Evolutionary conservation across 2,888 invertebrate genomes (phyloP).

Genomic region (Adelphocoris suturalis): DNA sequence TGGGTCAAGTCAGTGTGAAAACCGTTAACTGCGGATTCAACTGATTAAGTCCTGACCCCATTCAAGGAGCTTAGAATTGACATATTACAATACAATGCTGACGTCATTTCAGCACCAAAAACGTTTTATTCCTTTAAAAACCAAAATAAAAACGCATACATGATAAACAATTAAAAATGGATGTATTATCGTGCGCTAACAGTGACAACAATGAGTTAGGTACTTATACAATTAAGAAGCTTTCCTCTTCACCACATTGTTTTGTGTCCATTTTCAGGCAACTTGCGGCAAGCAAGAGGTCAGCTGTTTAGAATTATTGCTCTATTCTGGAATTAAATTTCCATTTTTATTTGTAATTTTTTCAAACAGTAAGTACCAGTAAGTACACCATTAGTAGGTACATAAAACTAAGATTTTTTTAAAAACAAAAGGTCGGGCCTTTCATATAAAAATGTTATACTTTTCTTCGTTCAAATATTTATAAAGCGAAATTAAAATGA

Average conservation of each 20-base stretch:
- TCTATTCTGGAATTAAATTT: constrained; percentile 69
- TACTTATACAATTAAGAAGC: constrained; percentile 69
- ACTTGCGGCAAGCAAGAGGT: constrained; percentile 55
- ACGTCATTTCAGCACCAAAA: constrained; percentile 68
- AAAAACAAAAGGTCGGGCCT: constrained; percentile 25
- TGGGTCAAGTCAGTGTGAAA: constrained; percentile 32
- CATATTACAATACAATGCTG: constrained; percentile 68
- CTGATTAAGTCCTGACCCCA: not conserved
- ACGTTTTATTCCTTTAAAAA: constrained; percentile 24
- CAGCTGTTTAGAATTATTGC: constrained; percentile 71
- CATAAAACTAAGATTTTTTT: constrained; percentile 61
- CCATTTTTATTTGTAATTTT: constrained; percentile 64
- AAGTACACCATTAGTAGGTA: constrained; percentile 67
- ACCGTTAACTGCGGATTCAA: not conserved
- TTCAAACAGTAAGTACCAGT: constrained; percentile 41
- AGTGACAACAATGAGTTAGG: constrained; percentile 68
- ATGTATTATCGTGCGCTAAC: constrained; percentile 68
- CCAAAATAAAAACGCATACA: constrained; percentile 44
- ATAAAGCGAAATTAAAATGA: constrained; percentile 57
- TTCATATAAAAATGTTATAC: constrained; percentile 49
- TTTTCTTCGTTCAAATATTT: constrained; percentile 35
- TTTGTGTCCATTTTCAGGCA: constrained; percentile 57
- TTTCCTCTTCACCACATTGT: constrained; percentile 51
- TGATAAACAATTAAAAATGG: constrained; percentile 45
- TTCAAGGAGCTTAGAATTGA: constrained; percentile 63